phyloP scores from a whole-genome alignment of 2,797 vertebrate genomes.

The Protonibea diacanthus region DNA sequence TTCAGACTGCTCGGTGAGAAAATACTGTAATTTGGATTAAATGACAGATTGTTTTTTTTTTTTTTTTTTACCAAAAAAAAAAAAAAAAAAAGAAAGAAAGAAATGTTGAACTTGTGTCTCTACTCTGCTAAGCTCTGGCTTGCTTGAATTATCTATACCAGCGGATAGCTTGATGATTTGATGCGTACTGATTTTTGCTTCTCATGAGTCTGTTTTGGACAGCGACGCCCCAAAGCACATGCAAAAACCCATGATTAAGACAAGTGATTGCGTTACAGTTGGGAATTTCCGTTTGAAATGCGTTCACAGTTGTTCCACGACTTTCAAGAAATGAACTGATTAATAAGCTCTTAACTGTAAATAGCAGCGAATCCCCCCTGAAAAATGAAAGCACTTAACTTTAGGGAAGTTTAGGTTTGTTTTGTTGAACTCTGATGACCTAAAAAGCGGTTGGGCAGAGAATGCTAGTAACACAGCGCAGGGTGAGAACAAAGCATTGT shows the following conservation, averaged over 20 bases:
- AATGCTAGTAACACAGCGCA: slow-evolving; percentile 73
- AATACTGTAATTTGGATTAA: slow-evolving; percentile 75
- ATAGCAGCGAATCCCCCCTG: slow-evolving; percentile 61
- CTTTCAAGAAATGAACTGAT: slow-evolving; percentile 45
- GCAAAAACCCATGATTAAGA: slow-evolving; percentile 35
- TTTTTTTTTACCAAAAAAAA: slow-evolving; percentile 60
- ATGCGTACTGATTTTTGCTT: slow-evolving; percentile 49
- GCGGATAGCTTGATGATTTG: slow-evolving; percentile 55
- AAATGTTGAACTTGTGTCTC: slow-evolving; percentile 70
- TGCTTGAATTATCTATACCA: slow-evolving; percentile 64
- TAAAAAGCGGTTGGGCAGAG: slow-evolving; percentile 70
- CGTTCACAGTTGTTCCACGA: slow-evolving; percentile 33
- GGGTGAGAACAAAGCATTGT: slow-evolving; percentile 85
- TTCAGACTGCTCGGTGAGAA: slow-evolving; percentile 77
- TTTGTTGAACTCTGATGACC: slow-evolving; percentile 62
- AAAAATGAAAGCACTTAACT: slow-evolving; percentile 78
- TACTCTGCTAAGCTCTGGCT: slow-evolving; percentile 74
- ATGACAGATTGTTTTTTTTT: slow-evolving; percentile 55
- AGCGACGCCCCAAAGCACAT: slow-evolving; percentile 66
- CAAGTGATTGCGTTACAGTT: slow-evolving; percentile 40
- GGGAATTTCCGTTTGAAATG: slow-evolving; percentile 38
- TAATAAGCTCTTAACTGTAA: slow-evolving; percentile 75
- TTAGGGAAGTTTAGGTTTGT: slow-evolving; percentile 65
- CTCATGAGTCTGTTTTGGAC: slow-evolving; percentile 50
- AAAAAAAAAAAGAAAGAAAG: slow-evolving; percentile 27